Evolutionary conservation across 2,888 invertebrate genomes (phyloP).

Genomic region (Aporophyla nigra): DNA sequence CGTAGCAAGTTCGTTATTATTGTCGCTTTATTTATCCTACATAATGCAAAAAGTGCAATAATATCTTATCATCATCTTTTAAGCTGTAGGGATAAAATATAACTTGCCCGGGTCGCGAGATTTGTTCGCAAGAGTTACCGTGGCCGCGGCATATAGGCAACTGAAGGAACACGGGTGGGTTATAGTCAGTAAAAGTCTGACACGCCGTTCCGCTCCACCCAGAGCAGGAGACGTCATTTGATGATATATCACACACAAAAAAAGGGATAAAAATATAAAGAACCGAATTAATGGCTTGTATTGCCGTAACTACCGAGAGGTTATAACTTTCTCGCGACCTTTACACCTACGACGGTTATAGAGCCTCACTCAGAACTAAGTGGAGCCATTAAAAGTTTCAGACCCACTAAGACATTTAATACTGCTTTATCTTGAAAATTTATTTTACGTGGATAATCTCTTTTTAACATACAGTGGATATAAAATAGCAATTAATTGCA

Average conservation of each 20-base stretch:
- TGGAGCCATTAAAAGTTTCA: conserved; percentile 14
- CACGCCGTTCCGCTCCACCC: too few species aligned
- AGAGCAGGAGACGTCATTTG: too few species aligned
- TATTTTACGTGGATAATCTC: conserved; percentile 1
- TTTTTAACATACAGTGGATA: background rate
- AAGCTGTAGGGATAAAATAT: background rate
- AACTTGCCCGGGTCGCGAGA: too few species aligned
- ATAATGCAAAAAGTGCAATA: background rate
- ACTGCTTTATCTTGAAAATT: conserved; percentile 2
- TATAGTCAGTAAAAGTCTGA: too few species aligned
- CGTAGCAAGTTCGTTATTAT: too few species aligned
- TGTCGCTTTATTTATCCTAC: too few species aligned
- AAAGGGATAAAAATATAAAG: background rate
- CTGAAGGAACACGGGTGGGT: too few species aligned
- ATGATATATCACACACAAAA: too few species aligned
- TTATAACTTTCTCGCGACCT: conserved; percentile 32
- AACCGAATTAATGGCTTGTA: background rate
- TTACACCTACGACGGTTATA: conserved; percentile 24
- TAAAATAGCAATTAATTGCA: conserved; percentile 12
- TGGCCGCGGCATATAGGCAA: too few species aligned
- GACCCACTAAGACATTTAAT: background rate
- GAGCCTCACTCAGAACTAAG: background rate
- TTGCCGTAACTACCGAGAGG: background rate
- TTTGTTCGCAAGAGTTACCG: too few species aligned
- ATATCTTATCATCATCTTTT: background rate